Conservation (phyloP, 1,140 invertebrate genomes). For the Drosophila serrata region DNA sequence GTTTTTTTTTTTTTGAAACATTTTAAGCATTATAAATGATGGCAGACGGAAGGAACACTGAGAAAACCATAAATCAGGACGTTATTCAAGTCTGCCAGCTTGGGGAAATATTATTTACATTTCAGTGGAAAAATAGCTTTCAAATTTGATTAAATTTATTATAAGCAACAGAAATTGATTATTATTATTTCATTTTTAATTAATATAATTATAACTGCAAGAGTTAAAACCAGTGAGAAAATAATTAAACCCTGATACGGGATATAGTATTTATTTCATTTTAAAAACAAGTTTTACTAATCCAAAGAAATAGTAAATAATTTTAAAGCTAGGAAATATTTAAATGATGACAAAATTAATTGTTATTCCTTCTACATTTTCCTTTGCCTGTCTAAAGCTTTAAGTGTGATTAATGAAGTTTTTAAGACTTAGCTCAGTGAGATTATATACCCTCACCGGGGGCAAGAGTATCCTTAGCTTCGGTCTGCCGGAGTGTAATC, state of each 20-base stretch:
- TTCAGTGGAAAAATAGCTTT: not conserved
- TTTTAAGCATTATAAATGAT: slow-evolving; percentile 45
- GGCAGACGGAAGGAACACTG: not conserved
- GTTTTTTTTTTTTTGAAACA: not conserved
- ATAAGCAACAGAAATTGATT: not conserved
- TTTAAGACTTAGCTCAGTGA: no score
- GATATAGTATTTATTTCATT: no score
- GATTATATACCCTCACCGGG: not conserved
- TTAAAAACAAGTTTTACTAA: no score
- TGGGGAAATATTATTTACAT: not conserved
- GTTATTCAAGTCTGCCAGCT: not conserved
- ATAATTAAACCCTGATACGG: no score
- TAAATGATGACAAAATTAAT: not conserved
- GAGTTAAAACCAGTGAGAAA: no score
- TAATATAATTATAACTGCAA: not conserved
- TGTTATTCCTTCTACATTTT: not conserved
- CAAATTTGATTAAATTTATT: not conserved
- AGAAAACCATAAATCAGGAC: slow-evolving; percentile 7
- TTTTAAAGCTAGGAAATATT: not conserved
- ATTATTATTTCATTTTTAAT: not conserved
- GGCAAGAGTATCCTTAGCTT: slow-evolving; percentile 33
- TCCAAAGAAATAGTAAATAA: not conserved
- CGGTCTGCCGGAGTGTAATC: slow-evolving; percentile 17
- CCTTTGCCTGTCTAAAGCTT: no score
- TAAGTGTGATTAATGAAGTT: slow-evolving; percentile 1